Conservation (phyloP, 1,140 invertebrate genomes). For the Drosophila subobscura region DNA sequence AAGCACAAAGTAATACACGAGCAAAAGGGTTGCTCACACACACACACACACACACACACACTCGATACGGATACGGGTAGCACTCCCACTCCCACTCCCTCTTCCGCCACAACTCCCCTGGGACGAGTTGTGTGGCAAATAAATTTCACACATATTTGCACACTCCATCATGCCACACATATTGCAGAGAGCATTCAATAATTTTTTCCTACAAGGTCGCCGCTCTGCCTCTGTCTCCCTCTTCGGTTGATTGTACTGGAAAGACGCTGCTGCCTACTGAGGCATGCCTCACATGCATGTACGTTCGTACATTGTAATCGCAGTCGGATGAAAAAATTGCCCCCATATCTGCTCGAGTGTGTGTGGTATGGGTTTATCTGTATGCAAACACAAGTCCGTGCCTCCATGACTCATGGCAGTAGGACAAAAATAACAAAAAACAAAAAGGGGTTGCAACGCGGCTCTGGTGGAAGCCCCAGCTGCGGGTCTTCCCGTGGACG, state of each 20-base stretch:
- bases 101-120: slow-evolving; percentile 14
- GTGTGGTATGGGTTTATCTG: slow-evolving; percentile 46
- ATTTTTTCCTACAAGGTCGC: slow-evolving; percentile 66
- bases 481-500: slow-evolving; percentile 33
- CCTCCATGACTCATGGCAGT: slow-evolving; percentile 27
- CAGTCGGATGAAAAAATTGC: slow-evolving; percentile 9
- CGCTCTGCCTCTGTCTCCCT: slow-evolving; percentile 10
- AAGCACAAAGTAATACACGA: background rate
- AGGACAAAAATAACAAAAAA: background rate
- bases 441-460: slow-evolving; percentile 27
- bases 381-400: slow-evolving; percentile 55
- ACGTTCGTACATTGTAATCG: slow-evolving; percentile 20
- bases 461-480: slow-evolving; percentile 12
- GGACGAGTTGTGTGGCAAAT: slow-evolving; percentile 63
- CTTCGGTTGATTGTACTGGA: slow-evolving; percentile 70
- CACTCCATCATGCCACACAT: slow-evolving; percentile 35
- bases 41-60: slow-evolving; percentile 10
- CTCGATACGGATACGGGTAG: slow-evolving; percentile 18
- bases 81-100: background rate
- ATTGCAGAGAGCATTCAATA: slow-evolving; percentile 49
- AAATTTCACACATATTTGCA: slow-evolving; percentile 82
- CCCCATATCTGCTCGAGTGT: slow-evolving; percentile 1
- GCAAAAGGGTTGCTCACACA: slow-evolving; percentile 36
- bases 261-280: slow-evolving; percentile 11
- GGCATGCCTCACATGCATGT: slow-evolving; percentile 22